A percentile compares a stretch with the other conserved stretches of the same genome.
Evolutionary conservation across 2,797 vertebrate species (phyloP).

Genomic region (Sebastes minor): DNA sequence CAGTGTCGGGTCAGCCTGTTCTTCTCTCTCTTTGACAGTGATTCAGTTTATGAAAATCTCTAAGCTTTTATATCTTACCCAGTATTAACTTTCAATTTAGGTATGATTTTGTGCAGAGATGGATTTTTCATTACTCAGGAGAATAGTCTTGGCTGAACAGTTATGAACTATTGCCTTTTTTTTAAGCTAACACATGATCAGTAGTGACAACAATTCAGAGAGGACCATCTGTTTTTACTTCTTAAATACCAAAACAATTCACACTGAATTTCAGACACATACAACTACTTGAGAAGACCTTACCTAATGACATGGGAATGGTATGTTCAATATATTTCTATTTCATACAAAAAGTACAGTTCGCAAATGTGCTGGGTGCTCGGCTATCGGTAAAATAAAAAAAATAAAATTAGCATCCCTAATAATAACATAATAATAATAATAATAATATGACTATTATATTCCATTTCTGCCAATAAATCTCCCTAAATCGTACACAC

Average conservation of each 20-base stretch:
- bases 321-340: not conserved
- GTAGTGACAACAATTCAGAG: not conserved
- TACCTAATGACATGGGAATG: not conserved
- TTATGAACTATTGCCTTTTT: not conserved
- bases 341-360: not conserved
- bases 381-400: too few species aligned
- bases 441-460: too few species aligned
- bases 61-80: not conserved
- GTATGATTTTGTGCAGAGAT: not conserved
- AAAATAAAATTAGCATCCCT: too few species aligned
- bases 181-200: not conserved
- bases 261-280: not conserved
- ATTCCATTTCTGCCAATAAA: too few species aligned
- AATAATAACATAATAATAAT: too few species aligned
- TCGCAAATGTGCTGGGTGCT: too few species aligned
- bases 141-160: not conserved
- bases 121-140: not conserved
- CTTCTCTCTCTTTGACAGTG: not conserved
- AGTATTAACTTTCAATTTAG: not conserved
- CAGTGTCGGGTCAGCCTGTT: not conserved
- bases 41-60: not conserved
- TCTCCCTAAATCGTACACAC: too few species aligned
- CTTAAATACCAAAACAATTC: slow-evolving; percentile 8
- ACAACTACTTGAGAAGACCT: not conserved
- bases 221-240: slow-evolving; percentile 26